Evolutionary conservation across 1,140 invertebrate genomes (phyloP), one percentile per base, ranked within the genome.

Genomic region (Schlechtendalia chinensis): DNA sequence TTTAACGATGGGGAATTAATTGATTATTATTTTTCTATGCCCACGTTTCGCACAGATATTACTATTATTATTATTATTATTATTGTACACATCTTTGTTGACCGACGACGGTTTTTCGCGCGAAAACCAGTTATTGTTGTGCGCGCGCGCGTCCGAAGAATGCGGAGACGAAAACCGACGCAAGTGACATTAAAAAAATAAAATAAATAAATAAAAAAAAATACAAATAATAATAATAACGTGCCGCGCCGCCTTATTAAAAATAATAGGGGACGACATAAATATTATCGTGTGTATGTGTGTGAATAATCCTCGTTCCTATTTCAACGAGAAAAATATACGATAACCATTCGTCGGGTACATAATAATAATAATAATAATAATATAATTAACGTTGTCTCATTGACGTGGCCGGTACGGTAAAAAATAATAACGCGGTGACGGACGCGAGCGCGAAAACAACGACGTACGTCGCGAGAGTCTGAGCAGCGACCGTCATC

Each of bases 271-370:
- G 22, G 50, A 69, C 16, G 45, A 50, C 45, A 19, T 50, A 50
- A 47, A 45, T 67, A 39, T n/a, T 14, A 3, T 8, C 0, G 61
- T n/a, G 29, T n/a, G 17, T 24, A 12, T 50, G 16, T 17, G 22
- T 22, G n/a, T 39, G 32, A 67, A n/a, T n/a, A n/a, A n/a, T n/a
- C n/a, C n/a, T 67, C 39, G 65, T 69, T 47, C 22, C 67, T 24
- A 24, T 69, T 69, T 69, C 12, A 39, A 69, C 65, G n/a, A 69
- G 63, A 47, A 69, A 24, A 45, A 65, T 22, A 47, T 47, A 67
- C 39, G 47, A 69, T 69, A 69, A 69, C 22, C 39, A 39, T 69
- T 39, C 39, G 19, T 45, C 63, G 32, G 8, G 32, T 67, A 67
- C 5, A n/a, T 8, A 8, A n/a, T 58, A 22, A 58, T 58, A n/a